Conservation (phyloP, 1,140 invertebrate species). For the Hyphantria cunea region DNA sequence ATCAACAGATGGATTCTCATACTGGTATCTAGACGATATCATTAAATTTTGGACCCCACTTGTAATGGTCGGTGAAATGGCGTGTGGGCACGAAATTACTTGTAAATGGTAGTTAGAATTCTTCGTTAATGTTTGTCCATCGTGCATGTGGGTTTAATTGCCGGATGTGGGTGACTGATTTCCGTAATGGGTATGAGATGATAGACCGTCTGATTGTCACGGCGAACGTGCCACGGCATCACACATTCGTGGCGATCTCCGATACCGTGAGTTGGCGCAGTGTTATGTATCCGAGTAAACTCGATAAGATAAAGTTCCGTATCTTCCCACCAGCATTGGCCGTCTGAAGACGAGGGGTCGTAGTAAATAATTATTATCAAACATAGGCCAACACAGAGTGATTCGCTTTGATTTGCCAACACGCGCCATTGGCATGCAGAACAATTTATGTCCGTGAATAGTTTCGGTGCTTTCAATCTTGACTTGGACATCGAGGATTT, state of each 20-base stretch:
- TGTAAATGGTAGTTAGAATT: constrained; percentile 42
- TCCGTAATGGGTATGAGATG: constrained; percentile 36
- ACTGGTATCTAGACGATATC: constrained; percentile 58
- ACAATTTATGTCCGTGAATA: constrained; percentile 46
- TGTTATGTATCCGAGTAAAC: constrained; percentile 55
- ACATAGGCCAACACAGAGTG: constrained; percentile 50
- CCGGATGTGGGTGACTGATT: constrained; percentile 43
- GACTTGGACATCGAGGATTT: constrained; percentile 20
- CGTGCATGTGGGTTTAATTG: constrained; percentile 37
- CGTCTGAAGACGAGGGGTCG: constrained; percentile 36
- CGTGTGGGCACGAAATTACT: constrained; percentile 47
- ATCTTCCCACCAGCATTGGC: constrained; percentile 28
- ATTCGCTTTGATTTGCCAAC: constrained; percentile 45
- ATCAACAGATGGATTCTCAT: constrained; percentile 67
- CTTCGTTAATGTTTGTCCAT: constrained; percentile 31
- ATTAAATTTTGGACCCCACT: constrained; percentile 53
- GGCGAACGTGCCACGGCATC: constrained; percentile 14
- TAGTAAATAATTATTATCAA: constrained; percentile 60
- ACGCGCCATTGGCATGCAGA: constrained; percentile 38
- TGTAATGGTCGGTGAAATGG: constrained; percentile 45
- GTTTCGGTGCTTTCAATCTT: constrained; percentile 30
- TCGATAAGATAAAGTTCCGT: constrained; percentile 65
- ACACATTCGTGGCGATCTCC: constrained; percentile 41
- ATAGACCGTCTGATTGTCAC: constrained; percentile 17
- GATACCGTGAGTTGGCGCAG: constrained; percentile 43